Conservation (phyloP, 2,113 vertebrate genomes). For the Trematomus loennbergii region DNA sequence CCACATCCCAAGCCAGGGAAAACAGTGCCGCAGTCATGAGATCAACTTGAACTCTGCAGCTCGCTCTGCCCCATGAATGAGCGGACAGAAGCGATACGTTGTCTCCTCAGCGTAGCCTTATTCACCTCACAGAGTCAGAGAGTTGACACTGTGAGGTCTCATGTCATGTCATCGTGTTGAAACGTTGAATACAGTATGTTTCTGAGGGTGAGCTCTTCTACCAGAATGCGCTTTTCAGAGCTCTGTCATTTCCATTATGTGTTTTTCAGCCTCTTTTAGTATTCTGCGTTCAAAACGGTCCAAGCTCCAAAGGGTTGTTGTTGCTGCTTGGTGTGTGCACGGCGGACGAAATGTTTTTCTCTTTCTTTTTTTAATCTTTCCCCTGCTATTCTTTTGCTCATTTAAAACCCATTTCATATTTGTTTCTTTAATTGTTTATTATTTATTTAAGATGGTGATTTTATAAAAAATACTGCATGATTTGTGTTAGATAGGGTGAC, state of each 20-base stretch:
- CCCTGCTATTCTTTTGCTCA: constrained; percentile 3
- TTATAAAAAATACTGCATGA: background rate
- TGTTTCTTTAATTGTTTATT: background rate
- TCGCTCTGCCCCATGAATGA: constrained; percentile 37
- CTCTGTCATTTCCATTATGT: background rate
- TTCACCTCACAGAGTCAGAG: constrained; percentile 32
- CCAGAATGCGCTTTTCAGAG: constrained; percentile 17
- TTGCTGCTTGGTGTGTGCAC: background rate
- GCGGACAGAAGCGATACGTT: constrained; percentile 32
- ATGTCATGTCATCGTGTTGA: constrained; percentile 20
- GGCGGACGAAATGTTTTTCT: background rate
- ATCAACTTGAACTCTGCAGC: constrained; percentile 54
- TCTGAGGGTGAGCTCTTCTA: constrained; percentile 27
- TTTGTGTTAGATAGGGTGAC: background rate
- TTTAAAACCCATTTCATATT: background rate
- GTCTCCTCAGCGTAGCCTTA: constrained; percentile 28
- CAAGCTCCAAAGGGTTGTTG: constrained; percentile 22
- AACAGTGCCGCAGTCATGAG: constrained; percentile 65
- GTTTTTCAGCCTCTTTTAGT: background rate
- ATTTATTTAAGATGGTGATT: background rate
- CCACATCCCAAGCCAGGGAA: constrained; percentile 67
- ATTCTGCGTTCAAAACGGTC: background rate
- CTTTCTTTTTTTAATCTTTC: background rate
- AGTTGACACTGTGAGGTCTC: constrained; percentile 40
- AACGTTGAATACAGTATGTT: constrained; percentile 22